Evolutionary conservation across 1,140 invertebrate genomes (phyloP).

Genomic region (Drosophila jambulina): DNA sequence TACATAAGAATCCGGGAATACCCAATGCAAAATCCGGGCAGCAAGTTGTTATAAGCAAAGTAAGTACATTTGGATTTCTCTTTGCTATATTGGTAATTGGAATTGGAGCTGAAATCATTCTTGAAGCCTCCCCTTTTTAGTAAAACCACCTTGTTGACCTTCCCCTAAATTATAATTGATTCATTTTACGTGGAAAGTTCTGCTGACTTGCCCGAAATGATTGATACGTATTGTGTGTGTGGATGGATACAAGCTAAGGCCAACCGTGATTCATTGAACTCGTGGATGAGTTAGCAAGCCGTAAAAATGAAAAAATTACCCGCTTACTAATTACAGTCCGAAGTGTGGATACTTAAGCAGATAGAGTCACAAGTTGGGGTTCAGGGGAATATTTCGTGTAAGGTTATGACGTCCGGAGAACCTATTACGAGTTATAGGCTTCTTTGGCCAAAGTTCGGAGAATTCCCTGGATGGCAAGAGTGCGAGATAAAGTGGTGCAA

Average conservation of each 20-base stretch:
- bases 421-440: background rate
- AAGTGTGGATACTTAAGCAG: background rate
- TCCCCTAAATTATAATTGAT: constrained; percentile 25
- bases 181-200: constrained; percentile 26
- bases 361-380: background rate
- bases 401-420: background rate
- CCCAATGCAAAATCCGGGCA: background rate
- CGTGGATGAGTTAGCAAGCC: constrained; percentile 19
- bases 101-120: no score
- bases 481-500: constrained; percentile 62
- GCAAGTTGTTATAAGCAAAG: no score
- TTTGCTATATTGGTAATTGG: background rate
- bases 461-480: constrained; percentile 26
- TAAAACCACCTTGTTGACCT: background rate
- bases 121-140: background rate
- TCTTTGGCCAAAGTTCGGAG: constrained; percentile 63
- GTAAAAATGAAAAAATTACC: constrained; percentile 41
- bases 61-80: background rate
- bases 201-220: constrained; percentile 42
- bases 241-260: constrained; percentile 3
- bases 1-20: constrained; percentile 3
- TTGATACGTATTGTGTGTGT: constrained; percentile 20
- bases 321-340: constrained; percentile 6
- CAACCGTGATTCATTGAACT: constrained; percentile 36
- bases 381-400: background rate